Conservation (phyloP, 1,140 invertebrate genomes). For the Nasonia vitripennis region DNA sequence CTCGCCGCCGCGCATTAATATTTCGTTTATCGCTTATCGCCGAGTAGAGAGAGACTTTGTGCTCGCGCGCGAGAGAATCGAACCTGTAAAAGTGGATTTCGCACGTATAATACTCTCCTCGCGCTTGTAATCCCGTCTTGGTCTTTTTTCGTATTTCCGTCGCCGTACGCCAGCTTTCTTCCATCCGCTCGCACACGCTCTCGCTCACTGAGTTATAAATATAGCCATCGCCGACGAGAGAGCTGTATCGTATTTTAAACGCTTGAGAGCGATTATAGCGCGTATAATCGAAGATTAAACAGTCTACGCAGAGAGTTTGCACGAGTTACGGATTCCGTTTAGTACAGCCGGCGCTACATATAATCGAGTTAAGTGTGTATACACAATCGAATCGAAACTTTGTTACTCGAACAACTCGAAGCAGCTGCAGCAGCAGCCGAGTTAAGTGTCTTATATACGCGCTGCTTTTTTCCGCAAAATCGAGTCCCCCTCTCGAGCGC, state of each 20-base stretch:
- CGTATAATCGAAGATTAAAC: neutral
- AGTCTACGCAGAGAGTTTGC: neutral
- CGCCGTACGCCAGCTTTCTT: neutral
- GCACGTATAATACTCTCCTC: slow-evolving; percentile 4
- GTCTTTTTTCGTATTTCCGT: slow-evolving; percentile 14
- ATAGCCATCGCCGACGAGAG: neutral
- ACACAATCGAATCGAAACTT: no score
- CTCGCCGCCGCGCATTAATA: slow-evolving; percentile 41
- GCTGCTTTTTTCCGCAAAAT: neutral
- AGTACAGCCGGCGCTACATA: neutral
- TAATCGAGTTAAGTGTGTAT: no score
- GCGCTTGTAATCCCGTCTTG: neutral
- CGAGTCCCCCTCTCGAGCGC: neutral
- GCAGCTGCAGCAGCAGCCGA: neutral
- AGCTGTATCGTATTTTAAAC: neutral
- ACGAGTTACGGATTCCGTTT: neutral
- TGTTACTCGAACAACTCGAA: neutral
- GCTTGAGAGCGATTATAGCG: neutral
- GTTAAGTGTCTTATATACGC: neutral
- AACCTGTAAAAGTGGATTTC: slow-evolving; percentile 8
- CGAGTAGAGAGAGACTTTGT: neutral
- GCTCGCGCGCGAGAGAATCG: neutral
- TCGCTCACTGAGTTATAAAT: neutral
- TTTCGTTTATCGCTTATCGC: slow-evolving; percentile 43
- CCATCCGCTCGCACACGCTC: no score